A percentile compares a stretch with the other conserved stretches of the same genome.
Conservation (phyloP, 2,113 vertebrate genomes). For the Scophthalmus maximus region DNA sequence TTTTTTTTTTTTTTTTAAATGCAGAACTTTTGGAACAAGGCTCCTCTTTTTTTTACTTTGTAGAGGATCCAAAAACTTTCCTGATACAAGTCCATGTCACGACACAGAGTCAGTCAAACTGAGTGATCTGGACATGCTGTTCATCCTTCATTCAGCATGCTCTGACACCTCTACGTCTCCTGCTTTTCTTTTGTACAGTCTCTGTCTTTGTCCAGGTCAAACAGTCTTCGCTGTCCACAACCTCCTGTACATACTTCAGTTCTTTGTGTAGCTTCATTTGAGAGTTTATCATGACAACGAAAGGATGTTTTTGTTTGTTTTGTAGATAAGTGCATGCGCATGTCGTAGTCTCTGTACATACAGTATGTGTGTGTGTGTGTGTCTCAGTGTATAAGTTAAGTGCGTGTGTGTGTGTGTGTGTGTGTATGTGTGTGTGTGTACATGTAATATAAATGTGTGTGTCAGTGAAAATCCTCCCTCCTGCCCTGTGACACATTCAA, state of each 20-base stretch:
- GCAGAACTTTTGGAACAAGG: background rate
- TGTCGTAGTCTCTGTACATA: slow-evolving; percentile 68
- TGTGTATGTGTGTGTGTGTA: slow-evolving; percentile 1
- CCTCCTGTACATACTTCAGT: slow-evolving; percentile 47
- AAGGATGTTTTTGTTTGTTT: slow-evolving; percentile 50
- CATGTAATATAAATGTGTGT: slow-evolving; percentile 1
- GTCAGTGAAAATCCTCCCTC: slow-evolving; percentile 13
- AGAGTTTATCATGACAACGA: slow-evolving; percentile 38
- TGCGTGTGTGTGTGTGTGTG: slow-evolving; percentile 8
- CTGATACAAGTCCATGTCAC: slow-evolving; percentile 17
- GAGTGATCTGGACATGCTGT: slow-evolving; percentile 32
- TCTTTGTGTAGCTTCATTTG: slow-evolving; percentile 50
- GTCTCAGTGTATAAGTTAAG: background rate
- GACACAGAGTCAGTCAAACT: slow-evolving; percentile 31
- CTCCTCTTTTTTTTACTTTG: background rate
- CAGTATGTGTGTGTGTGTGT: slow-evolving; percentile 47
- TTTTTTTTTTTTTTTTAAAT: slow-evolving; percentile 11
- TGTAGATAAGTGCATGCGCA: slow-evolving; percentile 66
- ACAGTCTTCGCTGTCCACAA: slow-evolving; percentile 29
- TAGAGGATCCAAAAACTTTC: slow-evolving; percentile 14
- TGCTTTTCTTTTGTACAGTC: slow-evolving; percentile 25
- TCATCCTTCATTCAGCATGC: slow-evolving; percentile 64
- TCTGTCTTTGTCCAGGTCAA: slow-evolving; percentile 42
- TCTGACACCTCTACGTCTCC: slow-evolving; percentile 20
- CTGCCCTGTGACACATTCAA: slow-evolving; percentile 40